A percentile compares a stretch with the other conserved stretches of the same genome.
Evolutionary conservation across 2,113 vertebrate genomes (phyloP).

Genomic region (Coptodon rendalli): DNA sequence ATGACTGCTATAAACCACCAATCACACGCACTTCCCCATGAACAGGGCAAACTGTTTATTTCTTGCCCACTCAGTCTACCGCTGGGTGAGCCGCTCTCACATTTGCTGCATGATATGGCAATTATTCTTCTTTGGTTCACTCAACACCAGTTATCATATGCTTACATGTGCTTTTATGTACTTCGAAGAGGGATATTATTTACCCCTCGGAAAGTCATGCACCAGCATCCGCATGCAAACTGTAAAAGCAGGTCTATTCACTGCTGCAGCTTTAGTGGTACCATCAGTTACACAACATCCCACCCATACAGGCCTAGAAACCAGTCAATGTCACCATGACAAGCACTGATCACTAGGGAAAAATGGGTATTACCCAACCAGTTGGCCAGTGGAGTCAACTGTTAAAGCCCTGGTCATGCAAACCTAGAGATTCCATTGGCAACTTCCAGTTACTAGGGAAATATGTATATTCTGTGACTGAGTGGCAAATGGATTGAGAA

Average conservation of each 20-base stretch:
- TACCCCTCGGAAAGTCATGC: background rate
- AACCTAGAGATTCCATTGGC: background rate
- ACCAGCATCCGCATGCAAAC: background rate
- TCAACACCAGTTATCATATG: conserved; percentile 1
- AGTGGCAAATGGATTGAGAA: background rate
- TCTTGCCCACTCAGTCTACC: conserved; percentile 15
- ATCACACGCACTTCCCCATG: background rate
- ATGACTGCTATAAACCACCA: background rate
- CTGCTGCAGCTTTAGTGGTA: background rate
- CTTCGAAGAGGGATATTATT: conserved; percentile 17
- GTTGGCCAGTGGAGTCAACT: background rate
- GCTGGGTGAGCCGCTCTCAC: background rate
- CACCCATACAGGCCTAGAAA: background rate
- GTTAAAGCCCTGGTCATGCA: fast-evolving
- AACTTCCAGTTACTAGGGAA: background rate
- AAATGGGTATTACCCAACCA: background rate
- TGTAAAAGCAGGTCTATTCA: conserved; percentile 14
- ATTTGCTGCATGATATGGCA: conserved; percentile 1
- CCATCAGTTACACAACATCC: background rate
- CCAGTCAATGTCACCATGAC: background rate
- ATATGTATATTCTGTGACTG: background rate
- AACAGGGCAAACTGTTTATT: conserved; percentile 10
- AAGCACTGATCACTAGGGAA: background rate
- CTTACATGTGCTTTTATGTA: conserved; percentile 14
- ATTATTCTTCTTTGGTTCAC: conserved; percentile 6